phyloP scores from a whole-genome alignment of 2,888 invertebrate genomes.

The Fissipunctia ypsillon region DNA sequence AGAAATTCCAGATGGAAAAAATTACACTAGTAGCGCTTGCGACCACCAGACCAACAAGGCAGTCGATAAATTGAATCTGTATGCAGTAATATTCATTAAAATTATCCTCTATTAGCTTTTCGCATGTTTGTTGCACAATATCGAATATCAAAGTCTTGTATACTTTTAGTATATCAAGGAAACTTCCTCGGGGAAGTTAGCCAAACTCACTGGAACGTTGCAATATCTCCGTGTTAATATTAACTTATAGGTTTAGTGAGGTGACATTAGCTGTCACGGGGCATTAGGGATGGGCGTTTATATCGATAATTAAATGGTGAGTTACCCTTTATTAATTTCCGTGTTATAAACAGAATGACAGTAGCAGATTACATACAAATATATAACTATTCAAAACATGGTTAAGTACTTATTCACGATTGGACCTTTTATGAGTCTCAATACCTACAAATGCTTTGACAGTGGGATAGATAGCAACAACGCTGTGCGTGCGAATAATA shows the following conservation, averaged over 20 bases:
- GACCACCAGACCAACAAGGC: background rate
- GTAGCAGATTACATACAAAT: background rate
- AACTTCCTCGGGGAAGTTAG: constrained; percentile 55
- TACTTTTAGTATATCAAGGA: constrained; percentile 57
- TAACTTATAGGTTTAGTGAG: constrained; percentile 65
- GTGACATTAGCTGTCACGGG: constrained; percentile 66
- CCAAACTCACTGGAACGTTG: constrained; percentile 51
- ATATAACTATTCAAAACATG: background rate
- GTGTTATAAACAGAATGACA: background rate
- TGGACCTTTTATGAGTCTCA: no score
- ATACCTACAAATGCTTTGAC: background rate
- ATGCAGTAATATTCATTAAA: background rate
- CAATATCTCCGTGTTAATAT: constrained; percentile 67
- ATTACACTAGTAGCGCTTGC: background rate
- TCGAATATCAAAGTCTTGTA: constrained; percentile 48
- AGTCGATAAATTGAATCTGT: background rate
- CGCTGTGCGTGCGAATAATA: constrained; percentile 2
- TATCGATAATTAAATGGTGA: constrained; percentile 55
- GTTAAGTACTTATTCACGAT: background rate
- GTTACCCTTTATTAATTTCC: constrained; percentile 18
- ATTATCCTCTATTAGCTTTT: background rate
- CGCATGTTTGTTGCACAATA: constrained; percentile 25
- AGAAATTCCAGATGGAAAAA: no score
- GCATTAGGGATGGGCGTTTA: constrained; percentile 44
- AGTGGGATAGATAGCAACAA: background rate